Evolutionary conservation across 2,113 vertebrate genomes (phyloP), one percentile per base, ranked within the genome.

Genomic region (Puntigrus tetrazona): DNA sequence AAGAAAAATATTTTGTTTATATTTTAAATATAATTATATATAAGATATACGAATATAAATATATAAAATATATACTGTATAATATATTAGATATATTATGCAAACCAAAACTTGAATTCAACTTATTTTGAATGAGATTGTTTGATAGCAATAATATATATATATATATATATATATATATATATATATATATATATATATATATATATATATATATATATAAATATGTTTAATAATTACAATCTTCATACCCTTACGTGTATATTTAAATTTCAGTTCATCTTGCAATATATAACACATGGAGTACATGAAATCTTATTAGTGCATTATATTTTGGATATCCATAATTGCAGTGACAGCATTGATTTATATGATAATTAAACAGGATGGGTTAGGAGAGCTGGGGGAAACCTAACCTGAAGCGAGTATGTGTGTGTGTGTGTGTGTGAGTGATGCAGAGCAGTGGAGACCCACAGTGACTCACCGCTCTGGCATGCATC

Each of bases 401-500:
- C 55, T 29, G 36, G 27, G 73, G 73, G 78, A 73, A 82, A 73
- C 85, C 65, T 43, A 81, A 73, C 50, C 45, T 79, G 81, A 34
- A 69, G 14, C 29, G 34, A 25, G 78, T 78, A 45, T 38, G 63
- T 57, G 16, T 41, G 55, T 36, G 70, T 63, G 69, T 61, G 63
- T 27, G 41, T 10, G 50, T 80, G 77, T 67, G 76, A 80, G 45
- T 18, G 29, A 59, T 36, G 43, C 77, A 63, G 83, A 74, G 78
- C 81, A 78, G 77, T 73, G 75, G 69, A 86, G 69, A 38, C 81
- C 78, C 81, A 78, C 78, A 81, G 72, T 87, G 85, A 90, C 27
- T 90, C 88, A 89, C 72, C 57, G 27, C 85, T 78, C 43, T 87
- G 88, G 88, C 85, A 88, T 85, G 84, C 82, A 20, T 29, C 70